A percentile compares a stretch with the other conserved stretches of the same genome.
Conservation (phyloP, 2,797 vertebrate genomes). For the Momotus momota region DNA sequence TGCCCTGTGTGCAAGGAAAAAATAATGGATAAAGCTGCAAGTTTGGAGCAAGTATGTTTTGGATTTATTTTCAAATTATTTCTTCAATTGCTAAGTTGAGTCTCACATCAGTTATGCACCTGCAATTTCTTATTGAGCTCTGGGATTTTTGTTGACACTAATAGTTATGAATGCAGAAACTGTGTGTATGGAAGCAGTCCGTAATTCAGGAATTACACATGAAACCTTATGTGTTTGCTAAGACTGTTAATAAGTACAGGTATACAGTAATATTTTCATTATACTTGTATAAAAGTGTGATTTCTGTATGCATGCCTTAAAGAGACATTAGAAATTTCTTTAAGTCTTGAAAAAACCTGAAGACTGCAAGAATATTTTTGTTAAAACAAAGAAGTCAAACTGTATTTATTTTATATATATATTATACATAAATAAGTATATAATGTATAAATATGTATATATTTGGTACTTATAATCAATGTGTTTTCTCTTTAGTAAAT, state of each 20-base stretch:
- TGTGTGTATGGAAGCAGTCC: neutral
- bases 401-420: neutral
- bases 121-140: neutral
- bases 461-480: neutral
- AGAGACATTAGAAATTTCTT: too few relatives aligned
- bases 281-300: neutral
- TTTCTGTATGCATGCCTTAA: neutral
- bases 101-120: neutral
- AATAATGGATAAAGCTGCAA: neutral
- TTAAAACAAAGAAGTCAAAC: neutral
- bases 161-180: neutral
- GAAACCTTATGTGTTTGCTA: neutral
- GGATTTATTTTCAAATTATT: neutral
- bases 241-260: neutral
- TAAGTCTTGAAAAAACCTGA: neutral
- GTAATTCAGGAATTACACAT: neutral
- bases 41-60: neutral
- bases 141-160: neutral
- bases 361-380: neutral
- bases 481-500: neutral
- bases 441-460: neutral
- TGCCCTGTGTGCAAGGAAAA: accelerated
- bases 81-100: neutral
- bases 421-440: too few relatives aligned
- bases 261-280: neutral